phyloP scores from a whole-genome alignment of 2,888 invertebrate genomes.

The Gnatocerus cornutus region DNA sequence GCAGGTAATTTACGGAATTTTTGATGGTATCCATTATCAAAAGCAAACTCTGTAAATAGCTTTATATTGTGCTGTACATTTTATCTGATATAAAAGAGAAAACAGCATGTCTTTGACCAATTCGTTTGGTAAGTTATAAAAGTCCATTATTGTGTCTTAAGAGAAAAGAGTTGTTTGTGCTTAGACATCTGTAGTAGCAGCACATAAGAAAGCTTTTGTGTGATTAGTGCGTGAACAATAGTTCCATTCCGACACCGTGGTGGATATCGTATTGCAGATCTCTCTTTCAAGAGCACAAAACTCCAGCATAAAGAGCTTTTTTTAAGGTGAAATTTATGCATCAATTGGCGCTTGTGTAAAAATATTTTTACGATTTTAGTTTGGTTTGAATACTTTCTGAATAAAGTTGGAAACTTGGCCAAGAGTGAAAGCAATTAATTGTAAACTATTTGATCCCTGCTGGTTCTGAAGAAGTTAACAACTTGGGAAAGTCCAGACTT shows the following conservation, averaged over 20 bases:
- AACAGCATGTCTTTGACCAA: slow-evolving; percentile 52
- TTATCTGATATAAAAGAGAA: slow-evolving; percentile 29
- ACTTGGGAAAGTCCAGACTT: slow-evolving; percentile 35
- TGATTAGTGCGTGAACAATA: slow-evolving; percentile 55
- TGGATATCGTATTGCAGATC: slow-evolving; percentile 48
- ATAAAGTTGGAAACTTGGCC: slow-evolving; percentile 6
- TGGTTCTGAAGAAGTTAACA: slow-evolving; percentile 39
- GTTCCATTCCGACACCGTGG: slow-evolving; percentile 48
- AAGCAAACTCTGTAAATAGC: slow-evolving; percentile 17
- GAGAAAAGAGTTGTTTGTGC: slow-evolving; percentile 53
- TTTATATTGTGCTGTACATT: slow-evolving; percentile 27
- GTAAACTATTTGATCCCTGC: slow-evolving; percentile 40
- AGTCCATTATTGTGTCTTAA: slow-evolving; percentile 54
- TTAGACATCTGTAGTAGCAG: slow-evolving; percentile 47
- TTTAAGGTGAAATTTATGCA: slow-evolving; percentile 24
- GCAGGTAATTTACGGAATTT: slow-evolving; percentile 12
- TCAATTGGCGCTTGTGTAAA: slow-evolving; percentile 32
- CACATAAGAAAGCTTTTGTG: slow-evolving; percentile 52
- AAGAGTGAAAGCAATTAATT: slow-evolving; percentile 44
- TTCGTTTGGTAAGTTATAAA: slow-evolving; percentile 53
- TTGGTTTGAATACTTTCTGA: slow-evolving; percentile 33
- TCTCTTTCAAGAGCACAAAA: slow-evolving; percentile 17
- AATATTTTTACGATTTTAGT: background rate
- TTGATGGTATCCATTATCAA: slow-evolving; percentile 30
- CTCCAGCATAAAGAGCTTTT: slow-evolving; percentile 13